A percentile compares a stretch with the other conserved stretches of the same genome.
Conservation (phyloP, 2,113 vertebrate genomes). For the Bubo blakistoni region DNA sequence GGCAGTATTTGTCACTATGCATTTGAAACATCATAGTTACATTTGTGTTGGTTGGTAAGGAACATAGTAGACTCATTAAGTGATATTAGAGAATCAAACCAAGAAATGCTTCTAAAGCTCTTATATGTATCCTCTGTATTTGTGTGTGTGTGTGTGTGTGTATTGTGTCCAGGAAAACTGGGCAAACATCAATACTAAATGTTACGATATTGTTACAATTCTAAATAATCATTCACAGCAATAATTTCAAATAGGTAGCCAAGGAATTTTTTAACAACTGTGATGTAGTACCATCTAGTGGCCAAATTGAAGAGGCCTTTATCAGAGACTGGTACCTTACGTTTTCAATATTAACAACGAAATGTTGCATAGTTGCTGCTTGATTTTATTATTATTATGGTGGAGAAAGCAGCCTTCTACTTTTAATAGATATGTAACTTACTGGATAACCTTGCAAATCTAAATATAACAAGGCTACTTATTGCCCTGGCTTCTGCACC, state of each 20-base stretch:
- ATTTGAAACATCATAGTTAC: not conserved
- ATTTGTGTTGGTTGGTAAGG: not conserved
- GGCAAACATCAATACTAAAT: not conserved
- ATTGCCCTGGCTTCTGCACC: not conserved
- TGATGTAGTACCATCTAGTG: constrained; percentile 65
- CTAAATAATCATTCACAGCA: not conserved
- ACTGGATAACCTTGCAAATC: not conserved
- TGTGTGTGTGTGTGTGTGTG: not conserved
- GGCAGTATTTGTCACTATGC: not conserved
- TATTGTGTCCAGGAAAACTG: not conserved
- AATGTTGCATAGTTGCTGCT: not conserved
- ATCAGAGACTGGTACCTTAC: too few species aligned
- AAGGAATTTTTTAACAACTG: not conserved
- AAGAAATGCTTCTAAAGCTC: not conserved
- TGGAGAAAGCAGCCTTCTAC: not conserved
- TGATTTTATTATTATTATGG: not conserved
- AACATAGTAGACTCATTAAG: not conserved
- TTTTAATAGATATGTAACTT: not conserved
- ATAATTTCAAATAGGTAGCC: not conserved
- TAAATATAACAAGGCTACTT: not conserved
- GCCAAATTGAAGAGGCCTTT: not conserved
- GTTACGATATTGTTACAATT: not conserved
- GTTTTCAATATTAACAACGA: not conserved
- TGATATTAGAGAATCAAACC: not conserved
- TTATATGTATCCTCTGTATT: not conserved